Percentiles rank a stretch among this genome's conserved stretches.
These are phyloP conservation scores for Drosophila parabipectinata DNA, from an alignment of 1,140 invertebrate species.

Conservation along the genomic window DNA sequence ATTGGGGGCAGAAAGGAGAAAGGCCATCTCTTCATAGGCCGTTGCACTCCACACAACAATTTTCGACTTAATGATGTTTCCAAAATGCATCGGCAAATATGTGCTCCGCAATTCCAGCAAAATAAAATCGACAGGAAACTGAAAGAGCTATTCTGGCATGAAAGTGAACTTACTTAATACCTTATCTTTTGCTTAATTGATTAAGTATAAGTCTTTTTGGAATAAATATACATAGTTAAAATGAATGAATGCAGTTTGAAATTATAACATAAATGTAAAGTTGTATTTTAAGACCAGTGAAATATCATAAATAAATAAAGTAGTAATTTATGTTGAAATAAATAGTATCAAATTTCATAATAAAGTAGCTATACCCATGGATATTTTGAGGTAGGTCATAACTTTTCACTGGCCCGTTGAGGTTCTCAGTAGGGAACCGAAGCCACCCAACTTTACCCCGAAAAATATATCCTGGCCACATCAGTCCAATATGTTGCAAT, in stretches of 20 bases:
- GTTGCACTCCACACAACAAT: slow-evolving; percentile 70
- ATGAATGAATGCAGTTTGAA: no score
- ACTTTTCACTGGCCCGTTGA: slow-evolving; percentile 12
- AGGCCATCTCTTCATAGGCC: slow-evolving; percentile 67
- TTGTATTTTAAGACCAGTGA: no score
- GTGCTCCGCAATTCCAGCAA: slow-evolving; percentile 61
- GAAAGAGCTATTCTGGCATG: background rate
- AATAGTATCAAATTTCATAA: background rate
- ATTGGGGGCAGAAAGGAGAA: background rate
- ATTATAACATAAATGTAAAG: no score
- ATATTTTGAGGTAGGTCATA: background rate
- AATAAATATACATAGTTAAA: no score
- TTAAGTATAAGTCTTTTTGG: no score
- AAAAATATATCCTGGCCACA: background rate
- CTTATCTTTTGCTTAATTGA: background rate
- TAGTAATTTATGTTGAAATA: no score
- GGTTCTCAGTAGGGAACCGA: slow-evolving; percentile 9
- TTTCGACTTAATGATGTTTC: slow-evolving; percentile 79
- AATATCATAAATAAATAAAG: no score
- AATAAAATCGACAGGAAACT: slow-evolving; percentile 33
- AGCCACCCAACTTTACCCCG: background rate
- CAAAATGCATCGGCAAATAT: slow-evolving; percentile 79
- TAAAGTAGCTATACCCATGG: background rate
- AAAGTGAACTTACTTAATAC: background rate
- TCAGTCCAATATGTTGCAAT: slow-evolving; percentile 43